phyloP scores from a whole-genome alignment of 1,140 invertebrate species.

The Glossosoma conforme region DNA sequence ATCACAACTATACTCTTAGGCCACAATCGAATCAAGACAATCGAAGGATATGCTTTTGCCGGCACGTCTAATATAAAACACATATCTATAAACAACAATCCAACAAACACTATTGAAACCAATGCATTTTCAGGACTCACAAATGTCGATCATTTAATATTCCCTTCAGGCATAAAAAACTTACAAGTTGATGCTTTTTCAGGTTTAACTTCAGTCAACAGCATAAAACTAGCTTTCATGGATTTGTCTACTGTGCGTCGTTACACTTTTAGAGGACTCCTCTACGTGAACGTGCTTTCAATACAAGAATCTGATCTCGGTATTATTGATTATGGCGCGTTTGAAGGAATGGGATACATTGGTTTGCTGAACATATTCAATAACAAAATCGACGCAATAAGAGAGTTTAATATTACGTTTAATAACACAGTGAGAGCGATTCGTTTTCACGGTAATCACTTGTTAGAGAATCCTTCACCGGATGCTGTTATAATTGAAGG shows the following conservation, averaged over 20 bases:
- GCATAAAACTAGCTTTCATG: conserved; percentile 80
- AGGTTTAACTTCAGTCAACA: conserved; percentile 67
- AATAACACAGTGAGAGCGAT: conserved; percentile 65
- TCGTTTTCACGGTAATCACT: conserved; percentile 74
- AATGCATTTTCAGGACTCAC: conserved; percentile 76
- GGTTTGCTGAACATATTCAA: conserved; percentile 69
- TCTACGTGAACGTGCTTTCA: conserved; percentile 65
- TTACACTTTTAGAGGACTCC: conserved; percentile 70
- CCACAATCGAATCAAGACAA: conserved; percentile 71
- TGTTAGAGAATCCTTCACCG: conserved; percentile 67
- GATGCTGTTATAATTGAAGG: conserved; percentile 61
- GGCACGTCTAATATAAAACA: conserved; percentile 74
- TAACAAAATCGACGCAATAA: conserved; percentile 77
- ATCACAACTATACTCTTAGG: conserved; percentile 67
- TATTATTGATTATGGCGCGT: conserved; percentile 63
- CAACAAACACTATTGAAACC: conserved; percentile 65
- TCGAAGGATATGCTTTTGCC: conserved; percentile 76
- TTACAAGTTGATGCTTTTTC: conserved; percentile 75
- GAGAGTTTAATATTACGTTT: conserved; percentile 62
- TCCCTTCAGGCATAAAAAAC: conserved; percentile 70
- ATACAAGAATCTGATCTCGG: conserved; percentile 80
- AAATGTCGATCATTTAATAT: conserved; percentile 69
- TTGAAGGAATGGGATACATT: conserved; percentile 64
- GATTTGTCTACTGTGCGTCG: conserved; percentile 65
- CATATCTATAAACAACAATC: conserved; percentile 71